Conservation (phyloP, 2,888 invertebrate species). For the Kryphioiulus occultus region DNA sequence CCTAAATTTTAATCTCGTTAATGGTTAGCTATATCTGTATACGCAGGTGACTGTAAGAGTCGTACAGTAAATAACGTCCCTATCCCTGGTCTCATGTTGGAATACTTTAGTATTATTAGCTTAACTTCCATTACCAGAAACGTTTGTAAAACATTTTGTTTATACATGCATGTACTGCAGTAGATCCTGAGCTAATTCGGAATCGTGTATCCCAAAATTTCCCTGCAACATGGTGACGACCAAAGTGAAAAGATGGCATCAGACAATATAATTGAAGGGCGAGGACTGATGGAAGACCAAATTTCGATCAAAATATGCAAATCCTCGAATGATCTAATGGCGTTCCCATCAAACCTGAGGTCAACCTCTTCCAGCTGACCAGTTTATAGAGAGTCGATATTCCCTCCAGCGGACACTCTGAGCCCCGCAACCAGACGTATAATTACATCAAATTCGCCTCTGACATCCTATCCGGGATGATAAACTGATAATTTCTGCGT, state of each 20-base stretch:
- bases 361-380: slow-evolving; percentile 3
- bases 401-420: neutral
- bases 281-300: neutral
- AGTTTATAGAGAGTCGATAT: no score
- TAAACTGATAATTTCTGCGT: slow-evolving; percentile 9
- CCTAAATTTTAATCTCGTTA: no score
- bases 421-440: neutral
- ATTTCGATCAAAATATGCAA: neutral
- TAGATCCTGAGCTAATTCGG: neutral
- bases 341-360: neutral
- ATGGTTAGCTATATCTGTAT: no score
- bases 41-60: no score
- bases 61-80: no score
- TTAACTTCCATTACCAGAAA: no score
- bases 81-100: neutral
- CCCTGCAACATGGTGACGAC: neutral
- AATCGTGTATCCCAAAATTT: neutral
- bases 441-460: slow-evolving; percentile 19
- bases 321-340: neutral
- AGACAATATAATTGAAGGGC: neutral
- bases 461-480: slow-evolving; percentile 14
- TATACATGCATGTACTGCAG: no score
- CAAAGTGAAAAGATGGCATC: neutral
- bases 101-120: no score
- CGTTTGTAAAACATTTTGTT: no score